Evolutionary conservation across 2,113 vertebrate species (phyloP).

Genomic region (Cettia cetti): DNA sequence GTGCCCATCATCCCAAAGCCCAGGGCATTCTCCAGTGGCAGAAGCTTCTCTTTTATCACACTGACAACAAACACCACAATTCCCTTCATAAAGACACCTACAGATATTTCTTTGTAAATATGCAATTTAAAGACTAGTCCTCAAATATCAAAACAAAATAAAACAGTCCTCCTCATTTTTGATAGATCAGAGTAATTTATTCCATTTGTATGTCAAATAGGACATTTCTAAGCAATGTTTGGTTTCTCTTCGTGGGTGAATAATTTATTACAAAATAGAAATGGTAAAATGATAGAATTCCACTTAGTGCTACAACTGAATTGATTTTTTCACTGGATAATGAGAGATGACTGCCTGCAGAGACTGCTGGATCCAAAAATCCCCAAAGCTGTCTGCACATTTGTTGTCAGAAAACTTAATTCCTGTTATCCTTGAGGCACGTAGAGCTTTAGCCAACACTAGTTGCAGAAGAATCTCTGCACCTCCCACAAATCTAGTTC

Average conservation of each 20-base stretch:
- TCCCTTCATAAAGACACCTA: background rate
- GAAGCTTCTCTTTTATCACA: background rate
- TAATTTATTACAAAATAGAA: background rate
- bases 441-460: background rate
- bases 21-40: background rate
- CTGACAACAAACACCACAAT: no score
- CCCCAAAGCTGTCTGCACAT: rapidly evolving
- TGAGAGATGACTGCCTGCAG: background rate
- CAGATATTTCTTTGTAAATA: background rate
- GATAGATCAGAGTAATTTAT: background rate
- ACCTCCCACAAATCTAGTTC: background rate
- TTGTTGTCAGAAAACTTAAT: background rate
- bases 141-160: background rate
- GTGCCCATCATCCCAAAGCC: background rate
- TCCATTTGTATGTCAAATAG: background rate
- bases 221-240: background rate
- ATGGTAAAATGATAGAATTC: background rate
- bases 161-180: background rate
- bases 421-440: background rate
- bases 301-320: background rate
- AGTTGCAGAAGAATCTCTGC: background rate
- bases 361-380: background rate
- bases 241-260: background rate
- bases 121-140: background rate
- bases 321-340: background rate